Conservation (phyloP, 1,140 invertebrate genomes). For the Planococcus citri region DNA sequence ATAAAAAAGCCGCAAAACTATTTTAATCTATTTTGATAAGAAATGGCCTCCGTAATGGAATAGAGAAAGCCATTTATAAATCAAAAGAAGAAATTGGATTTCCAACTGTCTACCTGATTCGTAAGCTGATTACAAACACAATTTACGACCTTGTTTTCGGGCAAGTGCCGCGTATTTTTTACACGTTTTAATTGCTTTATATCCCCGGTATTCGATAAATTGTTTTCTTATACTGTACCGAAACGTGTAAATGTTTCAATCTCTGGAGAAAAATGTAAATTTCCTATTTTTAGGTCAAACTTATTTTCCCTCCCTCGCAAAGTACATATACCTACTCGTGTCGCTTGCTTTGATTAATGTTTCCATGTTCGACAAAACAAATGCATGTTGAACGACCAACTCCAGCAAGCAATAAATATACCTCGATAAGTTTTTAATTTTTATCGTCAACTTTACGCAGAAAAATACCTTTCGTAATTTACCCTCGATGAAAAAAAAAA, state of each 20-base stretch:
- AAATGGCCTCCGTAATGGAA: background rate
- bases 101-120: constrained; percentile 16
- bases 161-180: background rate
- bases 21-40: constrained; percentile 15
- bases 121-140: constrained; percentile 16
- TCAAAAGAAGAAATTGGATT: constrained; percentile 19
- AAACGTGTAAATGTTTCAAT: background rate
- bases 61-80: constrained; percentile 16
- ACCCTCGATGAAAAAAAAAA: no score
- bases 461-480: no score
- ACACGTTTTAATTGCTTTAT: background rate
- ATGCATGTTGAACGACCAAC: no score
- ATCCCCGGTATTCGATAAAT: background rate
- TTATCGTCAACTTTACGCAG: no score
- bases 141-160: constrained; percentile 14
- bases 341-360: no score
- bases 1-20: constrained; percentile 11
- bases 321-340: no score
- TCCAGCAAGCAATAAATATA: no score
- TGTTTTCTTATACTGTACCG: background rate
- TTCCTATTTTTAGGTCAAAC: background rate
- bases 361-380: no score
- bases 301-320: no score
- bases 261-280: background rate
- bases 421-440: no score